Evolutionary conservation across 2,113 vertebrate species (phyloP), one percentile per base, ranked within the genome.

Genomic region (Psilopogon haemacephalus): DNA sequence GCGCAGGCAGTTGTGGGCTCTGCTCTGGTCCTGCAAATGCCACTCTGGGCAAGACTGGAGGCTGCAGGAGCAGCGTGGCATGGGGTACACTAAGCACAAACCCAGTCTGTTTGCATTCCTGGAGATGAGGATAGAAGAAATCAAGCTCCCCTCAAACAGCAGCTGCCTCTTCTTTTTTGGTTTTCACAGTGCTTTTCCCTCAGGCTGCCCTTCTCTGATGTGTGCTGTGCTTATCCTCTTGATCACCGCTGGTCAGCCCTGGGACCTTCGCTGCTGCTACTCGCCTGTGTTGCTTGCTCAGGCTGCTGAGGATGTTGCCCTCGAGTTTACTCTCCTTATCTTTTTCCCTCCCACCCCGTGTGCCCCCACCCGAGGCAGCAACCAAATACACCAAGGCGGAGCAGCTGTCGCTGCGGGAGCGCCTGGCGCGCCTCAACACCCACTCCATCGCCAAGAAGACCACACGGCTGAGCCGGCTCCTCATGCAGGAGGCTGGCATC

Each of bases 391-490:
- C 91, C 95, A 99, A 98, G 91, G 97, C 97, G 0, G 98, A 99
- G 94, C 98, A 94, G 9, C 96, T 99, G 97, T 98, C 98, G 14
- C 98, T 99, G 67, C 98, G 97, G 88, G 99, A 99, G 86, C 98
- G 98, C 89, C 97, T 99, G 21, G 98, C 98, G 6, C 98, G 98
- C 8, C 95, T 99, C 91, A 99, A 98, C 97, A 97, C 98, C 0
- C 99, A 99, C 97, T 99, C 99, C 82, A 98, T 99, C 5, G 98
- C 98, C 62, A 99, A 99, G 97, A 99, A 99, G 97, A 99, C 99
- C 6, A 97, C 98, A 0, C 97, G 99, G 42, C 95, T 99, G 77
- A 98, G 99, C 94, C 98, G 98, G 79, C 96, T 98, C 33, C 93
- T 99, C 93, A 98, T 99, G 96, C 98, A 99, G 3, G 99, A 99